These are phyloP conservation scores for Pachliopta kotzebuea DNA, from an alignment of 2,888 invertebrate genomes.

Conservation along the genomic window DNA sequence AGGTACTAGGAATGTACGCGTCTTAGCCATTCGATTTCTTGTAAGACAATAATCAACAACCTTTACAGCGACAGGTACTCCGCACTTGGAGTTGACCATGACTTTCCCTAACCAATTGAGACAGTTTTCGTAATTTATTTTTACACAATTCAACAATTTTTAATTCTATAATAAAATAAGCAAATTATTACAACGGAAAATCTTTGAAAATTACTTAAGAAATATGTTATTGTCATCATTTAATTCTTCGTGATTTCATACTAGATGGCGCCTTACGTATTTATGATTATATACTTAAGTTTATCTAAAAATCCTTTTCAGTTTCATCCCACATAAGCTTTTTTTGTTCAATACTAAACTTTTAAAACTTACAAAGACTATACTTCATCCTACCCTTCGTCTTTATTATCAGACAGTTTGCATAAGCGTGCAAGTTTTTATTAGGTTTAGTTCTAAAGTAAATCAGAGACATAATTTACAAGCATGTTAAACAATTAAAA, in stretches of 20 bases:
- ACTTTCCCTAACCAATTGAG: conserved; percentile 57
- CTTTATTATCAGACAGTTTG: no score
- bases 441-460: no score
- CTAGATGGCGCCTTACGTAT: not conserved
- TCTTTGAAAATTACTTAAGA: not conserved
- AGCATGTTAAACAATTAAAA: no score
- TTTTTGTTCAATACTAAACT: no score
- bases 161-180: not conserved
- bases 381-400: no score
- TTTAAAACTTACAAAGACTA: no score
- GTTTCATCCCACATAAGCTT: no score
- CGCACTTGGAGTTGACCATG: conserved; percentile 54
- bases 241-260: not conserved
- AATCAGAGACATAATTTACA: no score
- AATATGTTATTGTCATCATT: not conserved
- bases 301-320: no score
- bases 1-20: conserved; percentile 38
- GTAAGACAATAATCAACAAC: conserved; percentile 42
- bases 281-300: no score
- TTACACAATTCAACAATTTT: not conserved
- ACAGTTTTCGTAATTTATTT: conserved; percentile 12
- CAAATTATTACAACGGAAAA: not conserved
- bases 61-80: conserved; percentile 35
- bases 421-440: no score
- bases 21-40: conserved; percentile 48